Base-by-base conservation (phyloP, 2,888 invertebrate genomes). In the Hymenopus coronatus region DNA sequence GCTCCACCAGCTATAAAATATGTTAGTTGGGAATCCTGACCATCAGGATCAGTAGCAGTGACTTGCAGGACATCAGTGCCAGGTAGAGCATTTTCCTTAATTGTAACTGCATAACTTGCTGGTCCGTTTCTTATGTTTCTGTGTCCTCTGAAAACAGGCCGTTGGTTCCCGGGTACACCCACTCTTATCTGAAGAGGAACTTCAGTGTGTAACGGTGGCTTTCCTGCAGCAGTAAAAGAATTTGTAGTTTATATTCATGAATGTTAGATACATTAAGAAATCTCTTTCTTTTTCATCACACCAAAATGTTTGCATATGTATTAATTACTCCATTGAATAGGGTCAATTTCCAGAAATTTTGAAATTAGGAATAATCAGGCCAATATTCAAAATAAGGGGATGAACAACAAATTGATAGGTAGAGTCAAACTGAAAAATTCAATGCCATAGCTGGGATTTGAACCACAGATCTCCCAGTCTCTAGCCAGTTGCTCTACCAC, bases 1-100 rank as follows among this genome's bases (percentile, higher is more conserved):
- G 96, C 96, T 0, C 97, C 97, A 9, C 95, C 94, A 33, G 96
- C 95, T 89, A 97, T 96, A 90, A 96, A 95, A 92, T 97, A 97
- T 0, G 95, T 95, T 0, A 97, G 92, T 15, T 96, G 93, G 90
- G 95, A 94, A 92, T 97, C 96, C 25, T 96, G 93, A 0, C 97
- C 97, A 93, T 97, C 97, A 0, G 97, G 97, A 93, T 97, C 97
- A 89, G 96, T 96, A 0, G 97, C 97, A 28, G 95, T 93, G 0
- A 97, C 96, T 85, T 94, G 95, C 0, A 96, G 95, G 0, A 97
- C 96, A 92, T 96, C 95, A 25, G 95, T 95, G 1, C 97, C 97
- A 2, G 96, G 93, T 3, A 94, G 93, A 0, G 97, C 95, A 92
- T 97, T 96, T 93, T 97, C 97, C 87, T 95, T 94, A 28, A 97